Percentiles rank a stretch among this genome's conserved stretches.
Conservation (phyloP, 2,113 vertebrate species). For the Lepidothrix coronata region DNA sequence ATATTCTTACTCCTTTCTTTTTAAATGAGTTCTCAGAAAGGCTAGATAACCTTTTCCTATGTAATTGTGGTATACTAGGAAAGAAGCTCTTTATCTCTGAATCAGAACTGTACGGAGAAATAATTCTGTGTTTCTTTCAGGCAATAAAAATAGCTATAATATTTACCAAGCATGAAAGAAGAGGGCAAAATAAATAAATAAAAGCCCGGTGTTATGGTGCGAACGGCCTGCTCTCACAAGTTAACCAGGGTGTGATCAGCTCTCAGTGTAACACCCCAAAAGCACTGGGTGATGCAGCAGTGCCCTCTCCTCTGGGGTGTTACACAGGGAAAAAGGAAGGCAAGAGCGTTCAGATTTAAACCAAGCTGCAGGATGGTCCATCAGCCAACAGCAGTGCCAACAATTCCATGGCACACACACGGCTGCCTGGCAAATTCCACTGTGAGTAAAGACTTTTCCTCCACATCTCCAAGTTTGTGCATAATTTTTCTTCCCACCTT, state of each 20-base stretch:
- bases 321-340: background rate
- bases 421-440: background rate
- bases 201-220: background rate
- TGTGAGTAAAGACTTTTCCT: background rate
- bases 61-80: background rate
- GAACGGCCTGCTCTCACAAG: background rate
- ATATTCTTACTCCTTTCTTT: background rate
- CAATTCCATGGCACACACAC: background rate
- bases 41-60: background rate
- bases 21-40: conserved; percentile 19
- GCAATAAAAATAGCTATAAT: background rate
- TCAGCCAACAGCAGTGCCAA: background rate
- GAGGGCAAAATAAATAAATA: background rate
- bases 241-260: background rate
- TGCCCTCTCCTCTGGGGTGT: background rate
- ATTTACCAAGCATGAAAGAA: background rate
- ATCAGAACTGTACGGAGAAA: background rate
- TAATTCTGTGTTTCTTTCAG: background rate
- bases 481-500: background rate
- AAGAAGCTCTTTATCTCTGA: background rate
- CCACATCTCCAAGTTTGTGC: background rate
- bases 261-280: background rate
- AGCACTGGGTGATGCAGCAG: background rate
- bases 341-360: background rate
- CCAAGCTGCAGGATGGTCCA: background rate